Conservation (phyloP, 2,888 invertebrate genomes). For the Watsonalla cultraria region DNA sequence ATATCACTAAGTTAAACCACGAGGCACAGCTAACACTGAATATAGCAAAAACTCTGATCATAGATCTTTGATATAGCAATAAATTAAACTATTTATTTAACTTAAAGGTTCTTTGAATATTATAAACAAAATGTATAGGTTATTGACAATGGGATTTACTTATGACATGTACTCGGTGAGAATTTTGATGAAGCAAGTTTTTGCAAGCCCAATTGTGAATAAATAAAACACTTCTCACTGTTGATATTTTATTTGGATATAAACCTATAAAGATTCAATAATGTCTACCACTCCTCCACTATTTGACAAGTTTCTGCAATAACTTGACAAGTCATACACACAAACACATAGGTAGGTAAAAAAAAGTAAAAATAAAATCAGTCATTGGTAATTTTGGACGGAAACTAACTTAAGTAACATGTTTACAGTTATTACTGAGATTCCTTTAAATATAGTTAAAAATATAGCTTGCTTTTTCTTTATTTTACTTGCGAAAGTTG, state of each 20-base stretch:
- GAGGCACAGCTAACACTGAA: no score
- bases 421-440: constrained; percentile 45
- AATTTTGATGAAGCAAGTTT: no score
- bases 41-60: no score
- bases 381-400: constrained; percentile 75
- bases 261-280: constrained; percentile 56
- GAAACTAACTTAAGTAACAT: constrained; percentile 72
- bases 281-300: constrained; percentile 44
- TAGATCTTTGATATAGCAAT: no score
- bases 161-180: no score
- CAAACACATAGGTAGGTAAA: constrained; percentile 45
- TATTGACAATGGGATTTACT: no score
- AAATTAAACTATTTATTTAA: no score
- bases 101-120: no score
- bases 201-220: constrained; percentile 19
- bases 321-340: constrained; percentile 52
- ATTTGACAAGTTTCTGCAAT: constrained; percentile 44
- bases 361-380: constrained; percentile 59
- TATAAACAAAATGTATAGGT: no score
- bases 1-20: no score
- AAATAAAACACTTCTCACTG: constrained; percentile 4
- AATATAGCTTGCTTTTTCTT: constrained; percentile 1
- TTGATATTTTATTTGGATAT: constrained; percentile 61
- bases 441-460: constrained; percentile 31
- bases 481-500: constrained; percentile 22